Evolutionary conservation across 2,888 invertebrate genomes (phyloP), one percentile per base, ranked within the genome.

Genomic region (Ligdia adustata): DNA sequence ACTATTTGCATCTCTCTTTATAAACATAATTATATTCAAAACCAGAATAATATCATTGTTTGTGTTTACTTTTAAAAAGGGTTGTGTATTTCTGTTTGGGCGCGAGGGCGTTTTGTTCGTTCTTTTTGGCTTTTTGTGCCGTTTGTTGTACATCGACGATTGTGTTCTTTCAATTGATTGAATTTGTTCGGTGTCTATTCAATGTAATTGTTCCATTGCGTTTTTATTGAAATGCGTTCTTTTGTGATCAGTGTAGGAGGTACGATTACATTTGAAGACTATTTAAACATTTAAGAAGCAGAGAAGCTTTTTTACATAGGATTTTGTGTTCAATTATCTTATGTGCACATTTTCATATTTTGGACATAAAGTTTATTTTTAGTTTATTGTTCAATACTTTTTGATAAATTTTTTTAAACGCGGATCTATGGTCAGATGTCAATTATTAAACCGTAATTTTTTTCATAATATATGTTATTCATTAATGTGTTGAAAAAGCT

Each of bases 31-130:
- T 70, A 79, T 64, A 82, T 80, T 80, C 73, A 79, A 82, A 82
- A 85, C 82, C n/a, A n/a, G n/a, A n/a, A n/a, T n/a, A n/a, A n/a
- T 79, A 79, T 79, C 79, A 82, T 81, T 80, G 73, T 72, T 74
- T 67, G 64, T 79, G 77, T 79, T 75, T 80, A 72, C 73, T 56
- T 54, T 49, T 52, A 69, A 77, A 79, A 83, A 81, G 73, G 68
- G 70, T 62, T 22, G 2, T 22, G 6, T 22, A 22, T 22, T 60
- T 69, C 68, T 69, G 62, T 57, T 44, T 53, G 55, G 59, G 63
- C 51, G 64, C 62, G 70, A 62, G 70, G 60, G 61, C 62, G 60
- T 60, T 64, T 24, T 20, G n/a, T 68, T 60, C 57, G 52, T 43
- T 67, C 69, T 72, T 72, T 69, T 62, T 57, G 61, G 2, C 50